Evolutionary conservation across 2,888 invertebrate genomes (phyloP).

Genomic region (Drosophila planitibia): DNA sequence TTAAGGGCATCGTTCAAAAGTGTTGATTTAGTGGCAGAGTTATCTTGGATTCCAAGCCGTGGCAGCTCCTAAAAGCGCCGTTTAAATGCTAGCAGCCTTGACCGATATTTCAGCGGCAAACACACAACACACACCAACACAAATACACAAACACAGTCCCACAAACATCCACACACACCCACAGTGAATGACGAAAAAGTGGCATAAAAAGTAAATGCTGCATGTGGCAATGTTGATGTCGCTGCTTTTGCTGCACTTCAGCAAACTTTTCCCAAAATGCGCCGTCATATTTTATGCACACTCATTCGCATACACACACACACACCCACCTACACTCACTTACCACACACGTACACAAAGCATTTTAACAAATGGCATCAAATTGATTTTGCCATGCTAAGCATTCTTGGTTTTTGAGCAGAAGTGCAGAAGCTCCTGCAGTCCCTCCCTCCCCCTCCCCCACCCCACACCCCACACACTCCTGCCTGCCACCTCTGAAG

Average conservation of each 20-base stretch:
- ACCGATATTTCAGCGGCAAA: conserved; percentile 69
- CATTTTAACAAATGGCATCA: conserved; percentile 75
- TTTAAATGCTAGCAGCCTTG: conserved; percentile 63
- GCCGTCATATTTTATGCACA: conserved; percentile 65
- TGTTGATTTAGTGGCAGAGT: conserved; percentile 63
- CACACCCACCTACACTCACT: conserved; percentile 6
- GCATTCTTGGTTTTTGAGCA: conserved; percentile 63
- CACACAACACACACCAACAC: conserved; percentile 31
- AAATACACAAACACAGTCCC: conserved; percentile 35
- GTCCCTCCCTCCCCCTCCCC: too few species aligned
- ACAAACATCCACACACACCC: conserved; percentile 18
- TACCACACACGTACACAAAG: conserved; percentile 37
- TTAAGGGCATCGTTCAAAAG: conserved; percentile 37
- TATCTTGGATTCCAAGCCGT: conserved; percentile 40
- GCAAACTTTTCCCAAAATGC: conserved; percentile 49
- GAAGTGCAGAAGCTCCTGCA: conserved; percentile 18
- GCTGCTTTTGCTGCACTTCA: conserved; percentile 42
- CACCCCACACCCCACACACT: neutral
- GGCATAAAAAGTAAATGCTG: conserved; percentile 49
- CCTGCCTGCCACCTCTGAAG: neutral
- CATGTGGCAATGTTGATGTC: conserved; percentile 47
- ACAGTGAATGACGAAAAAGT: conserved; percentile 47
- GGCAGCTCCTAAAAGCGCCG: conserved; percentile 50
- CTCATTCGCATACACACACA: conserved; percentile 16
- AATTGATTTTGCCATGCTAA: conserved; percentile 75